These are phyloP conservation scores for Heliconius charithonia DNA, from an alignment of 2,888 invertebrate genomes.

Conservation along the genomic window DNA sequence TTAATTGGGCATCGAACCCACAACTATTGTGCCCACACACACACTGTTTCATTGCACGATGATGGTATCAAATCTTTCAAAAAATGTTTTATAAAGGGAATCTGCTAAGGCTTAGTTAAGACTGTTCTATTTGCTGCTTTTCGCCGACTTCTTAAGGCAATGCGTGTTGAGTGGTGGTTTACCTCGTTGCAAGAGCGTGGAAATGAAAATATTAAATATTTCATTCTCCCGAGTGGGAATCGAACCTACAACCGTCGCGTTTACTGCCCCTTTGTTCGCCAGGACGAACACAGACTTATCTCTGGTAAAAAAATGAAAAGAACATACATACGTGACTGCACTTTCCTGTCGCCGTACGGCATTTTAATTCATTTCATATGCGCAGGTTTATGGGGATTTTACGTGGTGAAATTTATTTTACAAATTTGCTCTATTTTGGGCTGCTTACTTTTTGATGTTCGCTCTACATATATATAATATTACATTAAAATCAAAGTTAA, in stretches of 20 bases:
- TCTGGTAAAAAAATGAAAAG: slow-evolving; percentile 47
- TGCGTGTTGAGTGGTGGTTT: neutral
- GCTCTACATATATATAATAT: neutral
- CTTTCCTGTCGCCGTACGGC: slow-evolving; percentile 25
- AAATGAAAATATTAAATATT: too few species aligned
- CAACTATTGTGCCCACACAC: neutral
- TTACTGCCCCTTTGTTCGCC: neutral
- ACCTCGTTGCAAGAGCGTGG: too few species aligned
- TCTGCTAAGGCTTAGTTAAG: too few species aligned
- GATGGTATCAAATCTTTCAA: too few species aligned
- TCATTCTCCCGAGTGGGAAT: too few species aligned
- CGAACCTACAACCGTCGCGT: too few species aligned
- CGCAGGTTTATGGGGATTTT: slow-evolving; percentile 29
- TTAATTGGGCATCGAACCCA: neutral
- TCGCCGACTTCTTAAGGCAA: too few species aligned
- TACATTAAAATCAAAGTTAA: too few species aligned
- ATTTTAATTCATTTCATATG: slow-evolving; percentile 41
- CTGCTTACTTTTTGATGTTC: slow-evolving; percentile 3
- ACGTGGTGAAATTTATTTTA: slow-evolving; percentile 24
- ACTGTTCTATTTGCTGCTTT: too few species aligned
- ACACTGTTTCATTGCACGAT: too few species aligned
- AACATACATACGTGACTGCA: slow-evolving; percentile 35
- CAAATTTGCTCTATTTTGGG: slow-evolving; percentile 1
- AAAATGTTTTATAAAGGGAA: too few species aligned
- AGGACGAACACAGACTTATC: slow-evolving; percentile 39